phyloP scores from a whole-genome alignment of 1,140 invertebrate species.

The Delia radicum region DNA sequence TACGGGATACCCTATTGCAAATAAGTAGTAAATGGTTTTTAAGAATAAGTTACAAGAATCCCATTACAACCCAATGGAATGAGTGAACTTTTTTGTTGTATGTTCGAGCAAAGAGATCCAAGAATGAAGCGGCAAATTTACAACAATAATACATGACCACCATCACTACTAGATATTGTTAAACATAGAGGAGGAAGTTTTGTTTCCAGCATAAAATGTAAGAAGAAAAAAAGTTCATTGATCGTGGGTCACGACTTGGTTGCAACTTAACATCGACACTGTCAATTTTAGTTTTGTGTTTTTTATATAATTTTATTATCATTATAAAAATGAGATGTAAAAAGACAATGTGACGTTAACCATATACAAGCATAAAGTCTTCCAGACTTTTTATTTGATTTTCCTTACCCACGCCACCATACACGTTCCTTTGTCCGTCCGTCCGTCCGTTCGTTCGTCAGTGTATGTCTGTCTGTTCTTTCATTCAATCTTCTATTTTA shows the following conservation, averaged over 20 bases:
- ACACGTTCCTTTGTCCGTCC: background rate
- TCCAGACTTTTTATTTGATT: background rate
- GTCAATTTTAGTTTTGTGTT: constrained; percentile 7
- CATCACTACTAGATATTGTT: background rate
- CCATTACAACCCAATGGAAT: background rate
- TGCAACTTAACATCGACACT: constrained; percentile 12
- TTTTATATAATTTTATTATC: background rate
- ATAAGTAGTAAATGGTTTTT: background rate
- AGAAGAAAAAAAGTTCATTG: constrained; percentile 18
- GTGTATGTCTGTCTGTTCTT: too few relatives aligned
- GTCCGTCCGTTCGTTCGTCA: background rate
- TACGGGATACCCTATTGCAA: too few relatives aligned
- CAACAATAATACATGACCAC: background rate
- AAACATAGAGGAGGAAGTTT: constrained; percentile 17
- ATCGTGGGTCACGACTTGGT: constrained; percentile 26
- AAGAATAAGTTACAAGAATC: background rate
- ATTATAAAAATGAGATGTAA: background rate
- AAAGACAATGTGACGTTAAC: background rate
- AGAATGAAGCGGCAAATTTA: constrained; percentile 8
- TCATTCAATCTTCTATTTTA: constrained; percentile 1
- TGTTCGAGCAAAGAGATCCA: background rate
- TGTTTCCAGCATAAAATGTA: background rate
- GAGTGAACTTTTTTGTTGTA: background rate
- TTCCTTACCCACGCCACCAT: background rate
- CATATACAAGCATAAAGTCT: background rate